phyloP scores from a whole-genome alignment of 2,888 invertebrate species.

The Neoaliturus tenellus region DNA sequence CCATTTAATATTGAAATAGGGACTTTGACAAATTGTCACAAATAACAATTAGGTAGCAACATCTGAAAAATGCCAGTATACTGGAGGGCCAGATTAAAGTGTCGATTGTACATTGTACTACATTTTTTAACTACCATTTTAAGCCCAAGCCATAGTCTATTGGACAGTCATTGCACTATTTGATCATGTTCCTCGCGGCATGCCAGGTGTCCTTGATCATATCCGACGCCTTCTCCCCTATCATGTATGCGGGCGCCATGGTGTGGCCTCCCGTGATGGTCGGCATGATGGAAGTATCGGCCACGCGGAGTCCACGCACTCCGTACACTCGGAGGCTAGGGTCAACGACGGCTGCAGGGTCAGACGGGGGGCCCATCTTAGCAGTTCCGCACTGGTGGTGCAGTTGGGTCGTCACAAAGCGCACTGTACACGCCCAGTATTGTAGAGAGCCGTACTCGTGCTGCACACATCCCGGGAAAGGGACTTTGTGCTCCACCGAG shows the following conservation, averaged over 20 bases:
- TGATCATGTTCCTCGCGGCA: background rate
- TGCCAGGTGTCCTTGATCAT: constrained; percentile 70
- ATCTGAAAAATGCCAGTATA: too few species aligned
- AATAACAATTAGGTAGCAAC: too few species aligned
- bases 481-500: constrained; percentile 74
- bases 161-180: too few species aligned
- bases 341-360: constrained; percentile 66
- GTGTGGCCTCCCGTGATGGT: constrained; percentile 76
- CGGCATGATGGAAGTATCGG: constrained; percentile 76
- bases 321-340: constrained; percentile 72
- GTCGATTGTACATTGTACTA: too few species aligned
- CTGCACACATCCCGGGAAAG: constrained; percentile 82
- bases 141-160: too few species aligned
- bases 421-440: constrained; percentile 86
- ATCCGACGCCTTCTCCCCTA: constrained; percentile 76
- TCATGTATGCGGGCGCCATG: constrained; percentile 76
- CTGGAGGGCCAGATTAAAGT: too few species aligned
- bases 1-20: too few species aligned
- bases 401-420: constrained; percentile 82
- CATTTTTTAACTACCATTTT: too few species aligned
- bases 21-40: too few species aligned
- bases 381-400: constrained; percentile 77
- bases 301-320: constrained; percentile 72
- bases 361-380: constrained; percentile 67
- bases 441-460: constrained; percentile 78